Evolutionary conservation across 2,888 invertebrate species (phyloP).

Genomic region (Oligia latruncula): DNA sequence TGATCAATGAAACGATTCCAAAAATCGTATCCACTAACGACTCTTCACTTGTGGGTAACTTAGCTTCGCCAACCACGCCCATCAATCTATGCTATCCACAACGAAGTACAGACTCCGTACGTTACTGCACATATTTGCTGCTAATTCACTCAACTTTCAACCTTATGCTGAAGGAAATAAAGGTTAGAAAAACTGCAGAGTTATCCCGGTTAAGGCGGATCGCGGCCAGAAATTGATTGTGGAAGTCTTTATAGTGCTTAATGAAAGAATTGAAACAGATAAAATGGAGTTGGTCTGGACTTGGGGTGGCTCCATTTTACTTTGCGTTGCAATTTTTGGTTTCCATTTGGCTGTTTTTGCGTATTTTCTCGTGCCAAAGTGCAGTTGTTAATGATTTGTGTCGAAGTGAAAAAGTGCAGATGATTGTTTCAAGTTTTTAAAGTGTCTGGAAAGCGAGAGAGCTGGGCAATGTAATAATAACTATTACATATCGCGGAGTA

Average conservation of each 20-base stretch:
- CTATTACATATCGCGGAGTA: too few relatives aligned
- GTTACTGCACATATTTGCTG: conserved; percentile 67
- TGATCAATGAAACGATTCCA: conserved; percentile 12
- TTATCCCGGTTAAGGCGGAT: conserved; percentile 73
- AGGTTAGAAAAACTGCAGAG: conserved; percentile 55
- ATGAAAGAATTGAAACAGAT: conserved; percentile 89
- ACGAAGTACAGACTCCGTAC: conserved; percentile 85
- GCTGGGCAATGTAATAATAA: too few relatives aligned
- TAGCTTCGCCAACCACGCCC: conserved; percentile 82
- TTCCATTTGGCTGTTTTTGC: conserved; percentile 46
- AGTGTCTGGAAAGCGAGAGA: background rate
- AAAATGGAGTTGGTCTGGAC: conserved; percentile 73
- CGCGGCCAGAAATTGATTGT: conserved; percentile 86
- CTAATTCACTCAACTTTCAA: conserved; percentile 55
- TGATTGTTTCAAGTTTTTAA: background rate
- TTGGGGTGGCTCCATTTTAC: conserved; percentile 54
- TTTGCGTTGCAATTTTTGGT: conserved; percentile 55
- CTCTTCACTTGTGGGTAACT: conserved; percentile 80
- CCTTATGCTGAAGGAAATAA: conserved; percentile 66
- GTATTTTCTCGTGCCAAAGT: conserved; percentile 48
- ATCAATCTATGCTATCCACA: conserved; percentile 89
- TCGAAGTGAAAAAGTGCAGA: conserved; percentile 16
- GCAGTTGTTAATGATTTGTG: conserved; percentile 32
- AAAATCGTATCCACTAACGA: conserved; percentile 73
- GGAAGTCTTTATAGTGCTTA: conserved; percentile 86